phyloP scores from a whole-genome alignment of 2,113 vertebrate species.

The Illadopsis cleaveri region DNA sequence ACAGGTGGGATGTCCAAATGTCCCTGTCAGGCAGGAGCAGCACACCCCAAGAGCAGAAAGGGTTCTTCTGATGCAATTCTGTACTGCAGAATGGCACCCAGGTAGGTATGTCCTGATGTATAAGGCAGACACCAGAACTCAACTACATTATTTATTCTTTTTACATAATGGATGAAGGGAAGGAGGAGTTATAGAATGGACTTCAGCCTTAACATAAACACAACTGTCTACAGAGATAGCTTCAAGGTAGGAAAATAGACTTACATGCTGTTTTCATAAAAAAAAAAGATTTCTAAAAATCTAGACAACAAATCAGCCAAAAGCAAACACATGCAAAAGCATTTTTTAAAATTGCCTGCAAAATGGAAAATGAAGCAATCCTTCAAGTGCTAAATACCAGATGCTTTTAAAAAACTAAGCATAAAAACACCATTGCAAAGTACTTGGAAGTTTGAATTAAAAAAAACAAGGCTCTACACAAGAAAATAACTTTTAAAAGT shows the following conservation, averaged over 20 bases:
- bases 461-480: neutral
- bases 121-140: neutral
- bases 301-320: constrained; percentile 4
- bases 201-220: neutral
- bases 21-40: neutral
- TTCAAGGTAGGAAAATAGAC: neutral
- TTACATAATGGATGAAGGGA: neutral
- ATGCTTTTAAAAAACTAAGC: neutral
- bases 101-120: neutral
- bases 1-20: neutral
- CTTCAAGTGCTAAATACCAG: neutral
- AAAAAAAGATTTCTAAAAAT: neutral
- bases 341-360: neutral
- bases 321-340: constrained; percentile 14
- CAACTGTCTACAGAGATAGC: neutral
- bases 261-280: neutral
- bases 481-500: neutral
- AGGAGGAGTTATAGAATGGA: neutral
- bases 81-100: neutral
- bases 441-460: neutral
- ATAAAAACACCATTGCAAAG: neutral
- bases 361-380: neutral
- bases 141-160: neutral
- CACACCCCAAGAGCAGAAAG: neutral
- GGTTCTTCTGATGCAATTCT: neutral